Conservation (phyloP, 1,140 invertebrate species). For the Brevipalpus yothersi region DNA sequence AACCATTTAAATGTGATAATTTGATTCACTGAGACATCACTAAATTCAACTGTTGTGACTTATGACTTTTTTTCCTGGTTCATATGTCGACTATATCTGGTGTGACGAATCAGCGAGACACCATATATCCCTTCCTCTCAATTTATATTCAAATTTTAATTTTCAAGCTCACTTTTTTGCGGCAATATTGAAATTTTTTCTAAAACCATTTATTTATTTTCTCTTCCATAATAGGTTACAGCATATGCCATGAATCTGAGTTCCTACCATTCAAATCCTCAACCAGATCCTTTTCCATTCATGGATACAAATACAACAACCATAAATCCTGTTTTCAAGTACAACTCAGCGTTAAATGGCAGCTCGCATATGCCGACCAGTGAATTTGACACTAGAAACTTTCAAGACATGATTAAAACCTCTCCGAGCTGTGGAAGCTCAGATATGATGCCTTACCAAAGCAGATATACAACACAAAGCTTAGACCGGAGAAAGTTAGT, state of each 20-base stretch:
- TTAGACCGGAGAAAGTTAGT: neutral
- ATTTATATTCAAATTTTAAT: too few relatives aligned
- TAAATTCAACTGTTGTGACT: too few relatives aligned
- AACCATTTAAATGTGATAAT: too few relatives aligned
- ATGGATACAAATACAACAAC: conserved; percentile 1
- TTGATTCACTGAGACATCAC: too few relatives aligned
- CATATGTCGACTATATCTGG: too few relatives aligned
- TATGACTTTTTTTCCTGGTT: neutral
- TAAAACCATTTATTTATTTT: too few relatives aligned
- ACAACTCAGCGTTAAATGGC: neutral
- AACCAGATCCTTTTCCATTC: neutral
- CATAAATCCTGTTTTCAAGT: conserved; percentile 4
- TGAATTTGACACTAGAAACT: conserved; percentile 3
- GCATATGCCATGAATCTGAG: neutral
- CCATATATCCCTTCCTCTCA: too few relatives aligned
- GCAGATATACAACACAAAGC: neutral
- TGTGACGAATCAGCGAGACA: too few relatives aligned
- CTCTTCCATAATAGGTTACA: neutral
- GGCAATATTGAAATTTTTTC: too few relatives aligned
- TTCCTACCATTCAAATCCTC: neutral
- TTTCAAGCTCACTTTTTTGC: too few relatives aligned
- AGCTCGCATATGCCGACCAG: neutral
- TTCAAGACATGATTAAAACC: conserved; percentile 1
- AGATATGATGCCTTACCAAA: neutral
- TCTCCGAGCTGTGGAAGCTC: neutral